These are phyloP conservation scores for Palythoa grandiflora DNA, from an alignment of 92 coral and sea anemone genomes.

Conservation along the genomic window DNA sequence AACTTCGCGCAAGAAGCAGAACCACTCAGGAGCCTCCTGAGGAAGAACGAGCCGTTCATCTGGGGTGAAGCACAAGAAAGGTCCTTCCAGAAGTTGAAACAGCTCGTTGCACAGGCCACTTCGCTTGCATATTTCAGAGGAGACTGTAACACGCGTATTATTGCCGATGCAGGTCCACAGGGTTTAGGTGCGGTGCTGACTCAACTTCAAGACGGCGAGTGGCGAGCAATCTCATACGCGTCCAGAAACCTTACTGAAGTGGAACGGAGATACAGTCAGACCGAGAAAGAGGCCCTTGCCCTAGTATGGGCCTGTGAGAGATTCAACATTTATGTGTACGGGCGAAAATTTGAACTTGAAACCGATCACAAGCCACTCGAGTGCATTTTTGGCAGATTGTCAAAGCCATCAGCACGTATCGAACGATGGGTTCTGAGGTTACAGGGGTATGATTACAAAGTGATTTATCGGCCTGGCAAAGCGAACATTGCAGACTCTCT, in stretches of 20 bases:
- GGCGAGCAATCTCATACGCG: constrained; percentile 61
- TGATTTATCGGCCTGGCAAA: background rate
- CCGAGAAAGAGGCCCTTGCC: constrained; percentile 58
- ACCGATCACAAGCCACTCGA: background rate
- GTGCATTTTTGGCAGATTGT: constrained; percentile 31
- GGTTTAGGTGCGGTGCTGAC: constrained; percentile 57
- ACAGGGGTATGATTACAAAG: constrained; percentile 52
- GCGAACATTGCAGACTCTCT: constrained; percentile 21
- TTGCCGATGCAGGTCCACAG: constrained; percentile 62
- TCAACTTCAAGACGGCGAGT: constrained; percentile 49
- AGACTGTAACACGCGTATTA: constrained; percentile 48
- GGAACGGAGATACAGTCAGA: constrained; percentile 51
- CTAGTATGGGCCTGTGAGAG: constrained; percentile 22
- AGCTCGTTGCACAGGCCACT: no score
- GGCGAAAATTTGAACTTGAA: constrained; percentile 53
- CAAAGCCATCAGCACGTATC: constrained; percentile 49
- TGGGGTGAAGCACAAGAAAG: no score
- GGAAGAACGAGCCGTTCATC: no score
- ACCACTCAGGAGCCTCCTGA: no score
- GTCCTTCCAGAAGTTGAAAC: no score
- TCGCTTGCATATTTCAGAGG: background rate
- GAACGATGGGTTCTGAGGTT: constrained; percentile 45
- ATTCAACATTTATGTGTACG: constrained; percentile 63
- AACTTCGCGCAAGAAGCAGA: no score
- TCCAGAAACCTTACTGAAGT: constrained; percentile 60